Conservation (phyloP, 2,888 invertebrate species). For the Eupithecia pulchellata region DNA sequence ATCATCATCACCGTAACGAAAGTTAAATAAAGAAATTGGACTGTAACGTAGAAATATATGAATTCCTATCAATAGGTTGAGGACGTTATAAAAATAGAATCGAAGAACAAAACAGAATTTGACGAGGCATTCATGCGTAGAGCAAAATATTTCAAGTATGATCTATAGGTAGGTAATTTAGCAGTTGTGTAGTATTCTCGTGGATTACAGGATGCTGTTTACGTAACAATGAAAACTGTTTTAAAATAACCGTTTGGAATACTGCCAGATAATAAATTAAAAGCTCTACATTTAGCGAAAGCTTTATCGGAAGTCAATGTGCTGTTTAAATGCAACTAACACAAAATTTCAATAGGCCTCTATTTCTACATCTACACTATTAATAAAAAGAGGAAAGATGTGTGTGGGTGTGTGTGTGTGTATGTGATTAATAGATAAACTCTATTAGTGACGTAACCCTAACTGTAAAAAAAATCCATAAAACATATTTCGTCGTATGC, state of each 20-base stretch:
- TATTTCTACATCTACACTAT: background rate
- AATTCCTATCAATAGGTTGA: conserved; percentile 1
- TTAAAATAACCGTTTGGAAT: conserved; percentile 16
- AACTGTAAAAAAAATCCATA: too few species aligned
- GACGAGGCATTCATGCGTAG: conserved; percentile 43
- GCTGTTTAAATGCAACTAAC: too few species aligned
- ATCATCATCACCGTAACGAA: background rate
- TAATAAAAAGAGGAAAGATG: too few species aligned
- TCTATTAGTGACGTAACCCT: too few species aligned
- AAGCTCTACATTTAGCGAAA: conserved; percentile 11
- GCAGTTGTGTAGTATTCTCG: background rate
- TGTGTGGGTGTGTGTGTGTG: too few species aligned
- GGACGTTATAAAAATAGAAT: conserved; percentile 26
- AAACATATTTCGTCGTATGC: too few species aligned
- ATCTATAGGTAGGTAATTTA: background rate
- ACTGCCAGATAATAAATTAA: conserved; percentile 19
- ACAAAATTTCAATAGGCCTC: too few species aligned
- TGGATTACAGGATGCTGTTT: conserved; percentile 16
- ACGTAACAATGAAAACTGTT: conserved; percentile 19
- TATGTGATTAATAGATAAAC: too few species aligned
- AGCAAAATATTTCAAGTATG: conserved; percentile 26
- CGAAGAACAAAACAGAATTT: conserved; percentile 38
- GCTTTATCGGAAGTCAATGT: conserved; percentile 12
- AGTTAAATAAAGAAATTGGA: background rate
- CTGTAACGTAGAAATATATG: background rate